A percentile compares a stretch with the other conserved stretches of the same genome.
Conservation (phyloP, 2,113 vertebrate genomes). For the Dunckerocampus dactyliophorus region DNA sequence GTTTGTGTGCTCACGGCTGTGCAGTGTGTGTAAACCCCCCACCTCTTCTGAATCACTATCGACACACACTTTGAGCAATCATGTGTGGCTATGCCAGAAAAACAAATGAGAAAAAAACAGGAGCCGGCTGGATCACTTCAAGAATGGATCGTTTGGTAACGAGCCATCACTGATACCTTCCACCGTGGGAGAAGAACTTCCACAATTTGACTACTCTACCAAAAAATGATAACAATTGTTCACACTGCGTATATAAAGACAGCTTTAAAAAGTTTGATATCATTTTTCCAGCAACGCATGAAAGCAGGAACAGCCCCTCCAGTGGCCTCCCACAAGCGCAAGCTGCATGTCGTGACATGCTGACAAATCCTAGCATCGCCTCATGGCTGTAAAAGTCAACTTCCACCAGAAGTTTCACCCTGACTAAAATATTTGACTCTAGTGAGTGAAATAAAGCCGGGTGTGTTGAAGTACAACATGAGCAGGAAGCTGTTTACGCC, state of each 20-base stretch:
- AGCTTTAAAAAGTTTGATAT: not conserved
- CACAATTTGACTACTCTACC: not conserved
- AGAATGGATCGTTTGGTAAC: too few species aligned
- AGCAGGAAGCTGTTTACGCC: not conserved
- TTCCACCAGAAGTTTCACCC: not conserved
- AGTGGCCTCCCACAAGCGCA: not conserved
- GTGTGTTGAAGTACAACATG: not conserved
- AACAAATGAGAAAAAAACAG: too few species aligned
- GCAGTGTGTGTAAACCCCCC: too few species aligned
- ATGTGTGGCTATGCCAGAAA: too few species aligned
- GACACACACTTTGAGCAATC: too few species aligned
- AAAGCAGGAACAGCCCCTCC: not conserved
- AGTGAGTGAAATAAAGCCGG: not conserved
- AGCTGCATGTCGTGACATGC: not conserved
- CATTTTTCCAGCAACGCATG: not conserved
- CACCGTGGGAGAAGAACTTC: too few species aligned
- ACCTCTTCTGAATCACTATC: too few species aligned
- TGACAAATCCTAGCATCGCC: not conserved
- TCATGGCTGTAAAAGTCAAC: not conserved
- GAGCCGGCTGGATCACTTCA: too few species aligned
- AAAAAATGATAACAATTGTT: not conserved
- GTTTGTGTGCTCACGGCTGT: too few species aligned
- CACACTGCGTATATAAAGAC: not conserved
- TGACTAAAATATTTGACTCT: conserved; percentile 1
- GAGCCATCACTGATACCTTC: too few species aligned